Evolutionary conservation across 2,113 vertebrate genomes (phyloP), one percentile per base, ranked within the genome.

Genomic region (Cacatua alba): DNA sequence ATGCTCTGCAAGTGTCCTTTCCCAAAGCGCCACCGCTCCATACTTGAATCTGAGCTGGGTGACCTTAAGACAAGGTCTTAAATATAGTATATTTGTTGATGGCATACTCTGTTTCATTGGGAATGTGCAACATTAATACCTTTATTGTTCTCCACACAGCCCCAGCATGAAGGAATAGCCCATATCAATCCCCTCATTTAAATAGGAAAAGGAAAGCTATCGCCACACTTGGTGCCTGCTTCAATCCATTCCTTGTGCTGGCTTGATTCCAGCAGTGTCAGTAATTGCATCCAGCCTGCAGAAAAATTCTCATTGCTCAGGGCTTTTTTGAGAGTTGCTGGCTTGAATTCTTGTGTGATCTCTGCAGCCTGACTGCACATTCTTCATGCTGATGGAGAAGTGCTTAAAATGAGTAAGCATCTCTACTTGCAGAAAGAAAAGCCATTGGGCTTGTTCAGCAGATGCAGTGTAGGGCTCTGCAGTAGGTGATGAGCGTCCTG

Each of bases 221-320:
- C 37, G 5, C 41, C 76, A 20, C 78, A 19, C 67, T 74, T 8
- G 71, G 68, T 77, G 64, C 59, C 49, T 28, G 48, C 70, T 87
- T 79, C 52, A 90, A 80, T 83, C 59, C 85, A 60, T 25, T 86
- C 92, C 75, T 81, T 81, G 71, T 79, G 72, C 90, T 96, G 95
- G 92, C 88, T 74, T 5, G 28, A 10, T 48, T 67, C 88, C 92
- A 95, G 76, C 59, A 44, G 33, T 18, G 41, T 33, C 63, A 74
- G 92, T 94, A 80, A 94, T 88, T 88, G 31, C 48, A 37, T 74
- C 90, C 93, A 86, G 87, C 79, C 75, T 82, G 63, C n/a, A 72
- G 63, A 87, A 65, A 57, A 59, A 17, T 7, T 26, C 90, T 57
- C 71, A 14, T 28, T 80, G 85, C 92, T 86, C 1, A 0, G 39